Base-by-base conservation (phyloP, 2,113 vertebrate species). In the Marcusenius ussheri region DNA sequence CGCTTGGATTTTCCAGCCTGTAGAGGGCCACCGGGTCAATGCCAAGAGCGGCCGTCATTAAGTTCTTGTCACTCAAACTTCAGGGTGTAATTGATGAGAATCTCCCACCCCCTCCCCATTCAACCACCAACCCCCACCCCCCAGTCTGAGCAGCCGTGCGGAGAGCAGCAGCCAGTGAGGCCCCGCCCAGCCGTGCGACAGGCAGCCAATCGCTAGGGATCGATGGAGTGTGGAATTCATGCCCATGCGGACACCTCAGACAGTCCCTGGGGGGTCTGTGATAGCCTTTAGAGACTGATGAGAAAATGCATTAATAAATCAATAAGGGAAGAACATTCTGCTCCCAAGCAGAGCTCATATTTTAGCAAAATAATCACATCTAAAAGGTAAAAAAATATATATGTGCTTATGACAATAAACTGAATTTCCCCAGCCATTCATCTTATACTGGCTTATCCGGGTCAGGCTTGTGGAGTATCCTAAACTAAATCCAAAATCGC, bases 31-130 rank as follows among this genome's bases (percentile, higher is more conserved):
- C 85, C 89, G 74, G 93, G 94, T 96, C 95, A 95, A 96, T 95
- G 95, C 91, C 45, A 87, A 87, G 92, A 93, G 94, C 93, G 93
- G 92, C 93, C 95, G 95, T 95, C 95, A 95, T 95, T 95, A 95
- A 94, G 94, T 92, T 92, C 91, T 93, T 95, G 95, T 94, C 95
- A 95, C 93, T 96, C 95, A 96, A 95, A 95, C 94, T 95, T 94
- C 93, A 93, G 93, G 92, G 93, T 85, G 93, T 95, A 95, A 96
- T 95, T 95, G 95, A 96, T 95, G 95, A 96, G 93, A 94, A 84
- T 21, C 93, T 77, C 92, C 92, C 94, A 92, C 92, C 53, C 35
- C 45, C 35, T 17, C 51, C 88, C 89, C 84, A 85, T 90, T 87
- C 90, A 88, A 89, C 91, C 35, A 51, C 7, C 87, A 83, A 88